phyloP scores from a whole-genome alignment of 1,140 invertebrate species.

The Ephestia elutella region DNA sequence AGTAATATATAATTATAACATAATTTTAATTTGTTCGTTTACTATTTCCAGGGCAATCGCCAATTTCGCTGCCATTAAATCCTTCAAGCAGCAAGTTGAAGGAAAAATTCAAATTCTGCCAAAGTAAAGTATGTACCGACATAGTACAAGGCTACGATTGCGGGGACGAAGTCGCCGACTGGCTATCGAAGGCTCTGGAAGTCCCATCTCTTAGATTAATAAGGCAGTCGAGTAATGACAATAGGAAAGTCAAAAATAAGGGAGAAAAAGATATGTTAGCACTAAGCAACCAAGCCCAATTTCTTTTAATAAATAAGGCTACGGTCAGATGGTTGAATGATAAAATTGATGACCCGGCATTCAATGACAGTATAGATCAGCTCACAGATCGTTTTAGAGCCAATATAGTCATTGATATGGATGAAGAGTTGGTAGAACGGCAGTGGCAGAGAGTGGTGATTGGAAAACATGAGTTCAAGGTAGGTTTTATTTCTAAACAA shows the following conservation, averaged over 20 bases:
- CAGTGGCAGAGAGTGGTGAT: slow-evolving; percentile 82
- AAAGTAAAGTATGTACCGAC: slow-evolving; percentile 90
- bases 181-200: slow-evolving; percentile 82
- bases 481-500: slow-evolving; percentile 22
- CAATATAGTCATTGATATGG: slow-evolving; percentile 79
- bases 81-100: slow-evolving; percentile 23
- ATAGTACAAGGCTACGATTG: slow-evolving; percentile 87
- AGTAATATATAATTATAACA: no score
- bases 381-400: slow-evolving; percentile 80
- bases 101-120: slow-evolving; percentile 69
- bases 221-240: slow-evolving; percentile 74
- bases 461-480: slow-evolving; percentile 79
- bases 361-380: slow-evolving; percentile 72
- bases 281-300: slow-evolving; percentile 92
- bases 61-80: slow-evolving; percentile 69
- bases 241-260: slow-evolving; percentile 47
- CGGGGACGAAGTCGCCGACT: slow-evolving; percentile 84
- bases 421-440: slow-evolving; percentile 83
- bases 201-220: slow-evolving; percentile 81
- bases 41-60: slow-evolving; percentile 70
- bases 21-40: not conserved
- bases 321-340: slow-evolving; percentile 83
- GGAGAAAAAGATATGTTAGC: slow-evolving; percentile 75
- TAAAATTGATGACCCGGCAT: slow-evolving; percentile 75
- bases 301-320: slow-evolving; percentile 84